Percentiles rank a stretch among this genome's conserved stretches.
phyloP scores from a whole-genome alignment of 2,888 invertebrate genomes.

The Sturmia bella region DNA sequence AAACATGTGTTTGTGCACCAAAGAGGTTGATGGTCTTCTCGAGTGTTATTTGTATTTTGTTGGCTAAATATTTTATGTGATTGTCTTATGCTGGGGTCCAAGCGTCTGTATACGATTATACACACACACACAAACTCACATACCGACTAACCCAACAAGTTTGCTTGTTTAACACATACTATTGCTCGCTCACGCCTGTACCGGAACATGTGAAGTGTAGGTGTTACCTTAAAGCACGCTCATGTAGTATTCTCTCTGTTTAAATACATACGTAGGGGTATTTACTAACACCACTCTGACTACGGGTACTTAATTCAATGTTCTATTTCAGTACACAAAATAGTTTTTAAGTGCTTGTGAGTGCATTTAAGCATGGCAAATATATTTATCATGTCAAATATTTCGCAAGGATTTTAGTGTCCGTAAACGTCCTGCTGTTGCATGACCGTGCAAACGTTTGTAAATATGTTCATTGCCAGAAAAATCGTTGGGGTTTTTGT shows the following conservation, averaged over 20 bases:
- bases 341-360: slow-evolving; percentile 58
- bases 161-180: slow-evolving; percentile 9
- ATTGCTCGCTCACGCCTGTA: not conserved
- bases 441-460: not conserved
- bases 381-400: slow-evolving; percentile 63
- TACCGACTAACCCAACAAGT: not conserved
- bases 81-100: not conserved
- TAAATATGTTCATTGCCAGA: slow-evolving; percentile 1
- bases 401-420: slow-evolving; percentile 36
- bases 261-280: not conserved
- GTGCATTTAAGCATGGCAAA: slow-evolving; percentile 62
- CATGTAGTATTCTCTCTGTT: not conserved
- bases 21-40: not conserved
- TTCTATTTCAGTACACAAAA: slow-evolving; percentile 30
- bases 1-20: not conserved
- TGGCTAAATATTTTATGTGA: slow-evolving; percentile 12
- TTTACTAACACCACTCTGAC: slow-evolving; percentile 18
- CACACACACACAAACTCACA: not conserved
- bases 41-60: slow-evolving; percentile 40
- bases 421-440: not conserved
- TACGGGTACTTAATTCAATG: slow-evolving; percentile 1
- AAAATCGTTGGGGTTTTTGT: not conserved
- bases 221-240: slow-evolving; percentile 38
- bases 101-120: not conserved
- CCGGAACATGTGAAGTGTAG: slow-evolving; percentile 5